Evolutionary conservation across 2,113 vertebrate genomes (phyloP), one percentile per base, ranked within the genome.

Genomic region (Gopherus flavomarginatus): DNA sequence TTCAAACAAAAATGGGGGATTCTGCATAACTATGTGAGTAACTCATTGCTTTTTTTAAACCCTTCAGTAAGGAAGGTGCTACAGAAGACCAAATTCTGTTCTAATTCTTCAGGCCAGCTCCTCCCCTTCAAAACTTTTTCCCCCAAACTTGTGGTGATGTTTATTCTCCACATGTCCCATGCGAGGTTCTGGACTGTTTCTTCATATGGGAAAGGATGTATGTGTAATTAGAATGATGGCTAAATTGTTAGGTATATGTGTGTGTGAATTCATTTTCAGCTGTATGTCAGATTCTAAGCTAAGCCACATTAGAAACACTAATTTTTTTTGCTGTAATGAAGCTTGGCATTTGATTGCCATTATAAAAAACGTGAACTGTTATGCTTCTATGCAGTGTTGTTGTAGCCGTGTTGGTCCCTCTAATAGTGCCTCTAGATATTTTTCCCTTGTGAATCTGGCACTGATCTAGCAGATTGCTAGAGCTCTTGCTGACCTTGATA

Each of bases 401-500:
- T 57, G 10, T 57, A 26, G 56, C 27, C 5, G 11, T 29, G 27
- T 29, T 59, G 27, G 57, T 54, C 57, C 57, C 27, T 59, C 11
- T 90, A 94, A 91, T 94, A 95, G 69, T 93, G 93, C 89, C 96
- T 93, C 52, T 50, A 96, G 96, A 95, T 85, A 93, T 88, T 93
- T 91, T 75, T 92, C 96, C 94, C 95, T 93, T 94, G 69, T 95
- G 93, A 90, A 96, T 94, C 92, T 96, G 92, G 88, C 90, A 97
- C 93, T 98, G 97, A 89, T 95, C 83, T 83, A 98, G 97, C 88
- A 82, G 83, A 96, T 96, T 96, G 97, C 96, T 91, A 97, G 91
- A 95, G 95, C 83, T 97, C 72, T 97, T 57, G 94, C 90, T 96
- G 98, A 98, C 97, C 98, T 98, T 97, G 97, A 90, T 94, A 96